Evolutionary conservation across 2,797 vertebrate species (phyloP).

Genomic region (Lepilemur septentrionalis): DNA sequence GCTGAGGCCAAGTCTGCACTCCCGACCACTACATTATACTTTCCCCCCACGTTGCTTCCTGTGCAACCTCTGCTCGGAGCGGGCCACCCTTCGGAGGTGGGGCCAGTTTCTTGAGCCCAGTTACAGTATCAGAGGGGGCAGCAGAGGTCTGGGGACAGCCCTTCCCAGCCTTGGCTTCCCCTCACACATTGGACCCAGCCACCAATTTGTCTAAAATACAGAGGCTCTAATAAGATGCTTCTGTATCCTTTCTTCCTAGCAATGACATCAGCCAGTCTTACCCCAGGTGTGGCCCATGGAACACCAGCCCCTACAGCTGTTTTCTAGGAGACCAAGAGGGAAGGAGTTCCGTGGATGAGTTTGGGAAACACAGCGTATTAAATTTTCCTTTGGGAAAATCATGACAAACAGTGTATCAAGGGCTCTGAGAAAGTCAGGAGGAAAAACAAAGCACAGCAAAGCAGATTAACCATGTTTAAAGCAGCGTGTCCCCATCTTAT

Average conservation of each 20-base stretch:
- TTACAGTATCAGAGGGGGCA: not conserved
- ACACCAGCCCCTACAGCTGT: not conserved
- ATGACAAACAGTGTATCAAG: not conserved
- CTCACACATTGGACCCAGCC: rapidly evolving
- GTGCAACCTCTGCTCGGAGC: rapidly evolving
- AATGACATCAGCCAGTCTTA: not conserved
- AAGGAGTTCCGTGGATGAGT: not conserved
- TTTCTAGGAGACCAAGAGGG: not conserved
- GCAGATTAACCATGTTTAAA: not conserved
- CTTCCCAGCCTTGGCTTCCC: not conserved
- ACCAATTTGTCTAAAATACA: not conserved
- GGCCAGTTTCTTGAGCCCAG: not conserved
- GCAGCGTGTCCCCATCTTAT: rapidly evolving
- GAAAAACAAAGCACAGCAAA: not conserved
- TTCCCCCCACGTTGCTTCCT: not conserved
- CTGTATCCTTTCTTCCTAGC: not conserved
- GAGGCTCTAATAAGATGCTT: not conserved
- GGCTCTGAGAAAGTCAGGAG: not conserved
- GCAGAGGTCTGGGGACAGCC: no score
- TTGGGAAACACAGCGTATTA: rapidly evolving
- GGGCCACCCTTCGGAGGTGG: not conserved
- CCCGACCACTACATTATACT: rapidly evolving
- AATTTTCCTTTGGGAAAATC: not conserved
- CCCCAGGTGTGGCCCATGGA: rapidly evolving
- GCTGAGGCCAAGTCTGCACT: not conserved